Evolutionary conservation across 2,888 invertebrate genomes (phyloP).

Genomic region (Galerucella nymphaeae): DNA sequence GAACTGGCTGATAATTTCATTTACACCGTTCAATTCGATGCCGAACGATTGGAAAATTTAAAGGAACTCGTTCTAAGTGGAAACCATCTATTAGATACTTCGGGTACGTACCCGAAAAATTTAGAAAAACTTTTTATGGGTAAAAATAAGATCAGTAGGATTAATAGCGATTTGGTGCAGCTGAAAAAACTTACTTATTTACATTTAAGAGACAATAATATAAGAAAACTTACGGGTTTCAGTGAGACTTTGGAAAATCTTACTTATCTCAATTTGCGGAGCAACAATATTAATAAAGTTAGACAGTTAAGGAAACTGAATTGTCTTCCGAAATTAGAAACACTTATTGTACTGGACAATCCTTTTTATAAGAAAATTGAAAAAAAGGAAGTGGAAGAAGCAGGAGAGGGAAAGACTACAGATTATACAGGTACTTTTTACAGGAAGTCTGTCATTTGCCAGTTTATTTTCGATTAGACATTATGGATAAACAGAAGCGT

Average conservation of each 20-base stretch:
- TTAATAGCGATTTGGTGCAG: slow-evolving; percentile 67
- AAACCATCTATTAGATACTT: slow-evolving; percentile 66
- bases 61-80: slow-evolving; percentile 69
- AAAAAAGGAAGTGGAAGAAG: slow-evolving; percentile 45
- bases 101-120: slow-evolving; percentile 65
- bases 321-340: slow-evolving; percentile 66
- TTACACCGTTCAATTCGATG: slow-evolving; percentile 57
- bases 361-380: slow-evolving; percentile 60
- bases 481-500: no score
- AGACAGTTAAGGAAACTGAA: slow-evolving; percentile 69
- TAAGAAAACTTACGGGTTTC: slow-evolving; percentile 69
- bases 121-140: slow-evolving; percentile 78
- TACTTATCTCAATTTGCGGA: slow-evolving; percentile 70
- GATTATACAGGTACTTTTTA: slow-evolving; percentile 3
- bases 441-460: no score
- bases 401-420: slow-evolving; percentile 27
- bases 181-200: slow-evolving; percentile 74
- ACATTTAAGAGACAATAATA: slow-evolving; percentile 78
- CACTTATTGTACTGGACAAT: slow-evolving; percentile 68
- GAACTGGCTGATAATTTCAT: slow-evolving; percentile 67
- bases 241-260: slow-evolving; percentile 63
- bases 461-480: no score
- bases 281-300: slow-evolving; percentile 67
- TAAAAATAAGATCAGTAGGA: slow-evolving; percentile 52
- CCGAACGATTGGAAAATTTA: slow-evolving; percentile 59